Conservation (phyloP, 2,888 invertebrate species). For the Cyaniris semiargus region DNA sequence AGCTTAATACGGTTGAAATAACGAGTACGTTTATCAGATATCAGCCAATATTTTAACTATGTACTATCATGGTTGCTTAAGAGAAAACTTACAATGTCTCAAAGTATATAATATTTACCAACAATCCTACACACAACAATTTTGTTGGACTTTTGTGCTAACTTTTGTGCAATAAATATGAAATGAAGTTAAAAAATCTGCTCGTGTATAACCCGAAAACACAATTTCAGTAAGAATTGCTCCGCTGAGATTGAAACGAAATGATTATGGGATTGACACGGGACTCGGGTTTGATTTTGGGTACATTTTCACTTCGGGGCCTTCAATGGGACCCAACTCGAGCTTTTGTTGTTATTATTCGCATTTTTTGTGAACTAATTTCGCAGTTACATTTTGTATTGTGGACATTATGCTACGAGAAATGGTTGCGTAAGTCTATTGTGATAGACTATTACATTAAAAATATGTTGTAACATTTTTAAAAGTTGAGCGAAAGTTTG, state of each 20-base stretch:
- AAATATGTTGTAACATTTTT: background rate
- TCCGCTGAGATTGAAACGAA: conserved; percentile 20
- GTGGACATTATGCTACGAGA: background rate
- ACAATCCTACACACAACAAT: too few species aligned
- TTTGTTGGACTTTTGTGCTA: too few species aligned
- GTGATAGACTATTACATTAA: too few species aligned
- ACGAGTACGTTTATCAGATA: background rate
- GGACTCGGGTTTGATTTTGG: conserved; percentile 17
- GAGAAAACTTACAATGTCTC: too few species aligned
- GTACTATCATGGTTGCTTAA: too few species aligned
- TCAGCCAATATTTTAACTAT: background rate
- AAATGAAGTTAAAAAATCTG: background rate
- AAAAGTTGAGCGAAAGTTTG: background rate
- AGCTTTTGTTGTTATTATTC: conserved; percentile 10
- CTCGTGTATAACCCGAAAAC: background rate
- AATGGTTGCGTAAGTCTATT: background rate
- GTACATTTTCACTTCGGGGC: conserved; percentile 8
- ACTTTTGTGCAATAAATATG: background rate
- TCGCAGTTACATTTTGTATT: background rate
- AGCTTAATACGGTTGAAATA: background rate
- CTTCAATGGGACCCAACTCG: background rate
- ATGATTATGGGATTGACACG: conserved; percentile 1
- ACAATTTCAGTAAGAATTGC: conserved; percentile 20
- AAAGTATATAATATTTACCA: too few species aligned
- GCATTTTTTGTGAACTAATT: background rate